Conservation (phyloP, 2,113 vertebrate species). For the Ginglymostoma cirratum region DNA sequence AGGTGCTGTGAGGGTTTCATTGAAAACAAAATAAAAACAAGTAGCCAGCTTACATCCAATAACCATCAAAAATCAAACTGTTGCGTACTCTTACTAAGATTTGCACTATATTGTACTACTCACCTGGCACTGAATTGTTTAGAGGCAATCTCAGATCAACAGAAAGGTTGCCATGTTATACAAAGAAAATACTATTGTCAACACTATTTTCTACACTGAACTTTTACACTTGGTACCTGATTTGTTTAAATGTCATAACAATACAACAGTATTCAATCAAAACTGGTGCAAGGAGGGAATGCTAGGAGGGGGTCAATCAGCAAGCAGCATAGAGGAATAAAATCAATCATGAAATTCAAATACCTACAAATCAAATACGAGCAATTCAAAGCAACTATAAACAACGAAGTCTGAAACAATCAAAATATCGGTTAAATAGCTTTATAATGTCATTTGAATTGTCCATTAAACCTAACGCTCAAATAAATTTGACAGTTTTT, state of each 20-base stretch:
- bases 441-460: neutral
- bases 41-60: neutral
- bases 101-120: neutral
- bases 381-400: neutral
- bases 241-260: neutral
- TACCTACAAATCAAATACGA: neutral
- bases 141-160: neutral
- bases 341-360: neutral
- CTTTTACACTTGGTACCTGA: neutral
- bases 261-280: neutral
- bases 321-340: neutral
- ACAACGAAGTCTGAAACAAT: neutral
- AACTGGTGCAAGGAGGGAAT: neutral
- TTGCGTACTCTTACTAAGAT: neutral
- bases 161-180: neutral
- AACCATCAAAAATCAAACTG: neutral
- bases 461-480: neutral
- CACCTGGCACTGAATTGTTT: neutral
- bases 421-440: neutral
- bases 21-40: neutral
- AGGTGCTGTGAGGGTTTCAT: neutral
- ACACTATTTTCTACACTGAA: neutral
- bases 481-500: neutral
- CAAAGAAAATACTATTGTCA: neutral
- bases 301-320: neutral